These are phyloP conservation scores for Phallusia fumigata DNA, from an alignment of 23 tunicate genomes.

Conservation along the genomic window DNA sequence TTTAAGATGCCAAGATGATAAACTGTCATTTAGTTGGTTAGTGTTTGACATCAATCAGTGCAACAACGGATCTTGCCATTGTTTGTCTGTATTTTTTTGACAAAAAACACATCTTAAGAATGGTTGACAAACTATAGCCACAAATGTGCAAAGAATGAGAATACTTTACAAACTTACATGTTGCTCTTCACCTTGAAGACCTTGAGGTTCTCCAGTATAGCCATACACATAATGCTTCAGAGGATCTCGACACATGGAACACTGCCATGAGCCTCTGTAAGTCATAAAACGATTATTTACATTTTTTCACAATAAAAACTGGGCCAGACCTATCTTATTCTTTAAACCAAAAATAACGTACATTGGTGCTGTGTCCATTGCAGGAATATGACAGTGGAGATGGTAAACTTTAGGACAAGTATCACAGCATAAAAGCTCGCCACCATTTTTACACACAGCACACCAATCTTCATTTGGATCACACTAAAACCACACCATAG, in stretches of 20 bases:
- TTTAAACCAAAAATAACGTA: no score
- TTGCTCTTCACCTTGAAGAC: slow-evolving; percentile 33
- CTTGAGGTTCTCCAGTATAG: slow-evolving; percentile 19
- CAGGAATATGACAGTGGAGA: slow-evolving; percentile 74
- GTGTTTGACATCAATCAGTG: no score
- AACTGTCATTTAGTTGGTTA: no score
- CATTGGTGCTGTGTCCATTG: neutral
- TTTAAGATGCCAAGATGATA: no score
- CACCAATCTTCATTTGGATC: slow-evolving; percentile 90
- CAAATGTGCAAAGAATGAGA: no score
- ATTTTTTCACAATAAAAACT: no score
- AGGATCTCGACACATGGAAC: slow-evolving; percentile 39
- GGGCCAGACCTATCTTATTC: no score
- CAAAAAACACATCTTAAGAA: no score
- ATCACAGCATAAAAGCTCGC: slow-evolving; percentile 81
- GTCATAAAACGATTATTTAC: no score
- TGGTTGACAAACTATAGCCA: no score
- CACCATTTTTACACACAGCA: slow-evolving; percentile 89
- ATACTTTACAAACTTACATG: slow-evolving; percentile 7
- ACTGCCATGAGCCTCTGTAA: slow-evolving; percentile 59
- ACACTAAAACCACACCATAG: slow-evolving; percentile 7
- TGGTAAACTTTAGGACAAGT: slow-evolving; percentile 87
- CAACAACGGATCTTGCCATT: no score
- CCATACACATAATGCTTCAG: neutral
- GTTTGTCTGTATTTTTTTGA: no score